These are phyloP conservation scores for Thunnus albacares DNA, from an alignment of 2,797 vertebrate species.

Conservation along the genomic window DNA sequence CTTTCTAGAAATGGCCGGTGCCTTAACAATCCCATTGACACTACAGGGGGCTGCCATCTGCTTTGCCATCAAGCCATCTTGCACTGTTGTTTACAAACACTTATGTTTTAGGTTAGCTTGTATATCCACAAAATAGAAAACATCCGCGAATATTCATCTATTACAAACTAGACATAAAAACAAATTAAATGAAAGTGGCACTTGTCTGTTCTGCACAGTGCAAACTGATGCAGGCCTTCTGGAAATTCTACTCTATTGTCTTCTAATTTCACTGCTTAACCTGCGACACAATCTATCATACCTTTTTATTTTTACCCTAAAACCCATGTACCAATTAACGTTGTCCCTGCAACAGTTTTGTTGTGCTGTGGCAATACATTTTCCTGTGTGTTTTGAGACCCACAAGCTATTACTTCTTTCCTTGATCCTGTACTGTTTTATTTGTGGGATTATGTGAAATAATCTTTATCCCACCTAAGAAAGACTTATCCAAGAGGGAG, in stretches of 20 bases:
- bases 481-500: slow-evolving; percentile 33
- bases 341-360: neutral
- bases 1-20: slow-evolving; percentile 53
- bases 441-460: slow-evolving; percentile 59
- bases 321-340: neutral
- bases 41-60: slow-evolving; percentile 51
- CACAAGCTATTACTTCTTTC: slow-evolving; percentile 1
- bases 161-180: slow-evolving; percentile 41
- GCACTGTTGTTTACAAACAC: slow-evolving; percentile 52
- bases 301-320: neutral
- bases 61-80: slow-evolving; percentile 36
- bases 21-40: slow-evolving; percentile 55
- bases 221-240: slow-evolving; percentile 5
- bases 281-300: neutral
- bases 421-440: slow-evolving; percentile 41
- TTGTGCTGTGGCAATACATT: slow-evolving; percentile 8
- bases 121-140: slow-evolving; percentile 35
- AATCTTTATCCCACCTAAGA: slow-evolving; percentile 52
- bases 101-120: slow-evolving; percentile 45
- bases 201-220: slow-evolving; percentile 19
- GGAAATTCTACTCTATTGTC: slow-evolving; percentile 3
- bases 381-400: slow-evolving; percentile 23
- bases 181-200: slow-evolving; percentile 36
- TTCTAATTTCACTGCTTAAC: neutral
- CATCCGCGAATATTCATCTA: slow-evolving; percentile 25